Base-by-base conservation (phyloP, 2,797 vertebrate species). In the Cygnus olor region DNA sequence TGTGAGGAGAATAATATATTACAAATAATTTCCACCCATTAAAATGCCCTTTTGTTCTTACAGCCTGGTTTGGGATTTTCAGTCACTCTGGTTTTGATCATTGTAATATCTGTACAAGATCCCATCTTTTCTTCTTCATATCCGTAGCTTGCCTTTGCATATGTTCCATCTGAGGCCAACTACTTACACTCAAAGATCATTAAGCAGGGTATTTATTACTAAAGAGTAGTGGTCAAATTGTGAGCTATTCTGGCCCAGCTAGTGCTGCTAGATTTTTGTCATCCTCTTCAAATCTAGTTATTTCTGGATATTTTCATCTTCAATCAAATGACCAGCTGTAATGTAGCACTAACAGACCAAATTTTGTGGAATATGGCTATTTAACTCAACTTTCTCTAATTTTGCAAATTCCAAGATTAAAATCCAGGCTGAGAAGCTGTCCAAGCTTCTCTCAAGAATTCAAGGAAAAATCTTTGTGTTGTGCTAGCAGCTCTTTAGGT, bases 11-110 rank as follows among this genome's bases (percentile, higher is more conserved):
- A 97, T 91, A 95, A 94, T 83, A 82, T 88, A 83, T 93, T 89
- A 71, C 51, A 78, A 94, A 90, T 93, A 92, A 95, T 96, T 96
- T 96, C 86, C 94, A 96, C 74, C 84, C 92, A 71, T 94, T 87
- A 90, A 92, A 96, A 84, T 83, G 54, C 7, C 44, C 82, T 91
- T 94, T 92, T 85, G 47, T 96, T 95, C 64, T 90, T 60, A 19
- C n/a, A 91, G 42, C 32, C 70, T 65, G 21, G 12, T 76, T 89
- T 84, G 66, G 66, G 63, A 70, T 90, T 22, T 61, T 32, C 1
- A 1, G 32, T 80, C n/a, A 72, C 36, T 71, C 40, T 32, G 24
- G 25, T 91, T 92, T 83, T 85, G 49, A 72, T 78, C 54, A 17
- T 3, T 85, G 47, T 61, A 56, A 14, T 76, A 40, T 49, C 69